Conservation (phyloP, 53 echinoderm and acorn worm species). For the Hippasteria phrygiana region DNA sequence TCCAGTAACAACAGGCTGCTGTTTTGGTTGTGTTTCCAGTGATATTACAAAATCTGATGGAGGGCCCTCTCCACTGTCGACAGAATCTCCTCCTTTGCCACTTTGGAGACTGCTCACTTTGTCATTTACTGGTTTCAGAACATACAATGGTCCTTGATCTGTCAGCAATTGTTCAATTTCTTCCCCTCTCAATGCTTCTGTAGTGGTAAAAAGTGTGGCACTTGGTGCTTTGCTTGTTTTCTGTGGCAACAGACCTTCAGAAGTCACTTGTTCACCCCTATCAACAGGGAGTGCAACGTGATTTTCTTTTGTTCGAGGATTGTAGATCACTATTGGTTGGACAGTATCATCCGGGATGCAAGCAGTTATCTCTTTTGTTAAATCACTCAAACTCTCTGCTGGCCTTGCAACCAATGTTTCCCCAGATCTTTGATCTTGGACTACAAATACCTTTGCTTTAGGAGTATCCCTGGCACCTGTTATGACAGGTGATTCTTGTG, state of each 20-base stretch:
- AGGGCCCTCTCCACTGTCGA: constrained; percentile 50
- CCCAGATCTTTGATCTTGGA: constrained; percentile 45
- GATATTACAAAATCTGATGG: constrained; percentile 40
- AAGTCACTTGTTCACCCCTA: neutral
- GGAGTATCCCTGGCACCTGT: constrained; percentile 32
- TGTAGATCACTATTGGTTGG: constrained; percentile 13
- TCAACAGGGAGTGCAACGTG: constrained; percentile 49
- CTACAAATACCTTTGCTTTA: constrained; percentile 26
- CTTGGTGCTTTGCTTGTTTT: neutral
- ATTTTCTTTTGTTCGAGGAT: constrained; percentile 19
- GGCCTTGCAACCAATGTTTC: constrained; percentile 44
- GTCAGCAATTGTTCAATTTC: constrained; percentile 75
- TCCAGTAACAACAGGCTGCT: constrained; percentile 58
- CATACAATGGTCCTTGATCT: constrained; percentile 87
- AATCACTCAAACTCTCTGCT: constrained; percentile 47
- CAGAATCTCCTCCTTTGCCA: constrained; percentile 35
- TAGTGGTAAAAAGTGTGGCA: neutral
- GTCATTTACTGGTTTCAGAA: constrained; percentile 60
- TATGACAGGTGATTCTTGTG: constrained; percentile 14
- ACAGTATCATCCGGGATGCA: constrained; percentile 45
- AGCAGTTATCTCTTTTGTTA: constrained; percentile 20
- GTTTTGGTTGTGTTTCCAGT: constrained; percentile 9
- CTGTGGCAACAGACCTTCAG: neutral
- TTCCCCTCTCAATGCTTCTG: neutral
- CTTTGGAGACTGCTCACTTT: constrained; percentile 13